phyloP scores from a whole-genome alignment of 2,797 vertebrate species.

The Sebastes matsubarae region DNA sequence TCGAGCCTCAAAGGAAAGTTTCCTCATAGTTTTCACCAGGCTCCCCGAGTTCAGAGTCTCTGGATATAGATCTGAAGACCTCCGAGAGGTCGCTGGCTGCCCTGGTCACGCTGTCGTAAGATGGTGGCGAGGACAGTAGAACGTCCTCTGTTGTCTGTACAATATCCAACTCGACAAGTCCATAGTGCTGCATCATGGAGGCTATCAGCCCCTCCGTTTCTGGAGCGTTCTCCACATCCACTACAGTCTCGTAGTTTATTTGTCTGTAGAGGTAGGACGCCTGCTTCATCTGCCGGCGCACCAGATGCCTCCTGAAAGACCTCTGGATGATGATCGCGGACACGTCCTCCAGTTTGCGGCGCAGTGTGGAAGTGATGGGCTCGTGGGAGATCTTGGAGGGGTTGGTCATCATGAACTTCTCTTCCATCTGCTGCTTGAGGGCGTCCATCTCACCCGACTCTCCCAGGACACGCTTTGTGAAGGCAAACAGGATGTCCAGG shows the following conservation, averaged over 20 bases:
- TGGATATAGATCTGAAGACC: slow-evolving; percentile 76
- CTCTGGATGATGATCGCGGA: slow-evolving; percentile 92
- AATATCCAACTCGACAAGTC: slow-evolving; percentile 76
- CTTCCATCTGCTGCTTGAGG: slow-evolving; percentile 99
- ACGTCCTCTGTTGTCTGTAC: slow-evolving; percentile 57
- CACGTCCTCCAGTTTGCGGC: slow-evolving; percentile 93
- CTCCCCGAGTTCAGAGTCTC: slow-evolving; percentile 81
- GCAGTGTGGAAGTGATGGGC: slow-evolving; percentile 95
- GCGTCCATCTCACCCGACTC: slow-evolving; percentile 98
- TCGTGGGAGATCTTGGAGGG: slow-evolving; percentile 96
- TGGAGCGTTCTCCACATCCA: slow-evolving; percentile 85
- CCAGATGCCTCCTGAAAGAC: slow-evolving; percentile 90
- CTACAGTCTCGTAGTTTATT: slow-evolving; percentile 80
- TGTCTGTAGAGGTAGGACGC: slow-evolving; percentile 94
- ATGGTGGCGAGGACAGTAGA: slow-evolving; percentile 89
- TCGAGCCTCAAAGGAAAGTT: slow-evolving; percentile 86
- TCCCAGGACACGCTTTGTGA: slow-evolving; percentile 97
- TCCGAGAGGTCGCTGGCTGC: slow-evolving; percentile 83
- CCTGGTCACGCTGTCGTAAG: slow-evolving; percentile 91
- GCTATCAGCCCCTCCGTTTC: slow-evolving; percentile 94
- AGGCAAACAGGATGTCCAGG: slow-evolving; percentile 98
- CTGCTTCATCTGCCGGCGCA: slow-evolving; percentile 92
- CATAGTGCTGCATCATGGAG: slow-evolving; percentile 89
- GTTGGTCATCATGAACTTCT: slow-evolving; percentile 97
- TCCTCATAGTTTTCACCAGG: slow-evolving; percentile 87